phyloP scores from a whole-genome alignment of 1,140 invertebrate genomes.

The Arctopsyche grandis region DNA sequence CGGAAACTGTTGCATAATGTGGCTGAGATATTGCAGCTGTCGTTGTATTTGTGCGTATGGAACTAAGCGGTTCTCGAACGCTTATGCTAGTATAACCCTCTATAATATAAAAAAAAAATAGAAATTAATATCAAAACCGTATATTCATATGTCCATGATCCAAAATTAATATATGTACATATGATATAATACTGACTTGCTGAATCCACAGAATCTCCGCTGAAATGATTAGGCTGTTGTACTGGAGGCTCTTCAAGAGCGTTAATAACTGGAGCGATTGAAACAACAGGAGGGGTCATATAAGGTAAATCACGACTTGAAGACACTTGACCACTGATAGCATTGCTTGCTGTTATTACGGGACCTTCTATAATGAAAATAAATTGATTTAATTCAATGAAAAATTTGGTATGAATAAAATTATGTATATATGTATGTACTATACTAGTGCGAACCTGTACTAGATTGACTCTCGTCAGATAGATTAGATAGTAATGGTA shows the following conservation, averaged over 20 bases:
- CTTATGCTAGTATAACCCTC: slow-evolving; percentile 92
- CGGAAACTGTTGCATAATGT: slow-evolving; percentile 85
- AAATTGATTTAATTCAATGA: not conserved
- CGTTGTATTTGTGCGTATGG: slow-evolving; percentile 62
- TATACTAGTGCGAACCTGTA: slow-evolving; percentile 32
- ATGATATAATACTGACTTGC: slow-evolving; percentile 42
- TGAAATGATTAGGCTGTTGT: slow-evolving; percentile 71
- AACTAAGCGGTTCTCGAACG: slow-evolving; percentile 82
- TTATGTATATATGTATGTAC: not conserved
- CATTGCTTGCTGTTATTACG: slow-evolving; percentile 76
- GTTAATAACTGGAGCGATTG: slow-evolving; percentile 41
- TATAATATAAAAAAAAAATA: slow-evolving; percentile 59
- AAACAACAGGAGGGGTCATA: slow-evolving; percentile 83
- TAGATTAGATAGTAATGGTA: slow-evolving; percentile 33
- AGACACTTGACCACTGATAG: slow-evolving; percentile 83
- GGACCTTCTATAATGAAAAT: slow-evolving; percentile 53
- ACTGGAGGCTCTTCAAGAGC: slow-evolving; percentile 57
- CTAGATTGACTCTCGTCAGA: slow-evolving; percentile 43
- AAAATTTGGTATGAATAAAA: not conserved
- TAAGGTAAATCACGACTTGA: slow-evolving; percentile 89
- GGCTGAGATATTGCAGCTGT: slow-evolving; percentile 61
- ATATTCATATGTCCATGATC: not conserved
- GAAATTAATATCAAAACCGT: not conserved
- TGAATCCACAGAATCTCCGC: slow-evolving; percentile 86
- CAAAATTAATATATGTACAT: not conserved